Evolutionary conservation across 30 jellyfish, hydroid and myxozoan species (phyloP), one percentile per base, ranked within the genome.

Genomic region (Chrysaora quinquecirrha): DNA sequence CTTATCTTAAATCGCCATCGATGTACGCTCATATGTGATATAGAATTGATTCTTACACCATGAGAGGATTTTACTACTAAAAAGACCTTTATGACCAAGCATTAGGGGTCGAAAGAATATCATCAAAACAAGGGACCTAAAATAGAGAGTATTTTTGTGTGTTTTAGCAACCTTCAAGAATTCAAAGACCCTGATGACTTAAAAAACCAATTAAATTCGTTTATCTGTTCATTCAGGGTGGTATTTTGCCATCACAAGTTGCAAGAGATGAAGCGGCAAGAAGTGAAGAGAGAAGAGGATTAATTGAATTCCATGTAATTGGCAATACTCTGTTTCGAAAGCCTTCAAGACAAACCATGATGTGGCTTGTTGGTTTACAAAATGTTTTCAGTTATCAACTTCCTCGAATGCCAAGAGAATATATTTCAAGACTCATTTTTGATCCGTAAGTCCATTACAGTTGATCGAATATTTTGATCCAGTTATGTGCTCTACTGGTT

Each of bases 231-330:
- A n/a, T n/a, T n/a, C n/a, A 93, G 98, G 98, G 97, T 21, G 98
- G 98, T 6, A 38, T 93, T 27, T 78, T 76, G 47, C 98, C 97
- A 10, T 81, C 98, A 4, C 98, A 93, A 77, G 86, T 95, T 6
- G 98, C 98, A 7, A 73, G 98, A 23, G 98, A 93, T 50, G 98
- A 93, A 52, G 88, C 97, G 3, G 98, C 98, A 0, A 81, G 98
- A 16, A 93, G 98, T 68, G 98, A 93, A 47, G 98, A 93, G 71
- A 60, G 98, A 22, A 62, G 98, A 34, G 98, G 98, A n/a, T 67
- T 93, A 0, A 93, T 93, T 20, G 98, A 93, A 56, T 93, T 93
- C 33, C 98, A 87, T 34, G 98, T 93, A 27, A 84, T 93, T 46
- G 98, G 98, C 1, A 93, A 93, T 48, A 76, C 98, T 18, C 80